Evolutionary conservation across 2,113 vertebrate genomes (phyloP).

Genomic region (Erythrolamprus reginae): DNA sequence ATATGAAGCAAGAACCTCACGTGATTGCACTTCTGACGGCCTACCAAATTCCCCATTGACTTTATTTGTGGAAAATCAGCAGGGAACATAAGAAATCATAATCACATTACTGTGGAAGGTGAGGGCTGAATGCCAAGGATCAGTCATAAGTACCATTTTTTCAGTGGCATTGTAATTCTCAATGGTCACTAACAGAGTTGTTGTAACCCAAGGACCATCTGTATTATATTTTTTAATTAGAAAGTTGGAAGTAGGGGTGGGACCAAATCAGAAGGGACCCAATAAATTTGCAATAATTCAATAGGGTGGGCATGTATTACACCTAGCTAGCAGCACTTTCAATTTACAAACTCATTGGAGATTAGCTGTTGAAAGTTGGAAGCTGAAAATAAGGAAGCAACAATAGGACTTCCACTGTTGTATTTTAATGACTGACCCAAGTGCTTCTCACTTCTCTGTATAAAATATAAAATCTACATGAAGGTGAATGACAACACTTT

Average conservation of each 20-base stretch:
- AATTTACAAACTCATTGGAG: conserved; percentile 23
- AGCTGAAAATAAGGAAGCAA: neutral
- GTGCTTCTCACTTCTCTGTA: conserved; percentile 47
- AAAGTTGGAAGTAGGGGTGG: neutral
- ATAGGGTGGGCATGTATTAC: neutral
- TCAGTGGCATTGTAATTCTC: neutral
- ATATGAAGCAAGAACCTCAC: too few species aligned
- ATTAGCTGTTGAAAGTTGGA: conserved; percentile 42
- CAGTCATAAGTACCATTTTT: neutral
- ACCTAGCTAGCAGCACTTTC: neutral
- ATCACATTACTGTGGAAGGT: neutral
- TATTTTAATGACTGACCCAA: conserved; percentile 48
- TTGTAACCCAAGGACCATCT: neutral
- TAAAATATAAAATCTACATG: conserved; percentile 52
- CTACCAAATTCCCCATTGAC: too few species aligned
- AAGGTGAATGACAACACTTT: conserved; percentile 57
- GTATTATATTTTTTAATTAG: neutral
- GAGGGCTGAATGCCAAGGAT: neutral
- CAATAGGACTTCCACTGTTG: conserved; percentile 35
- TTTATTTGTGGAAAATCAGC: too few species aligned
- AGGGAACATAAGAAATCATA: neutral
- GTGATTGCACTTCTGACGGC: too few species aligned
- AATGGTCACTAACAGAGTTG: neutral
- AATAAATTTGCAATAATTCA: neutral
- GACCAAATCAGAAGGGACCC: neutral